A percentile compares a stretch with the other conserved stretches of the same genome.
Evolutionary conservation across 1,140 invertebrate species (phyloP).

Genomic region (Zophobas morio): DNA sequence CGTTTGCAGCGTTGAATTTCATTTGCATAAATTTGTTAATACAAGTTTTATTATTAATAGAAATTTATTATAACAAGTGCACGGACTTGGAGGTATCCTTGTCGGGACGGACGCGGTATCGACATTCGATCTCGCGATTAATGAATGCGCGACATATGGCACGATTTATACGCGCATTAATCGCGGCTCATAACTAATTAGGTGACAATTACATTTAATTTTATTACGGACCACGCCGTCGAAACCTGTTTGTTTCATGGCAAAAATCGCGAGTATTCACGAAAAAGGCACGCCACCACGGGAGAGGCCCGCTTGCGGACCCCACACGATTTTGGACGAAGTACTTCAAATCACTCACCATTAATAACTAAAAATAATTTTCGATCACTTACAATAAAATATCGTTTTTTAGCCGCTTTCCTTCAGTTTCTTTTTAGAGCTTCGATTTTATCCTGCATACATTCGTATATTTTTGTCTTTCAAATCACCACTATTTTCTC

Average conservation of each 20-base stretch:
- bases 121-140: constrained; percentile 4
- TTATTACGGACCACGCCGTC: not conserved
- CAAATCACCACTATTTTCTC: too few relatives aligned
- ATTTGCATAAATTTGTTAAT: constrained; percentile 48
- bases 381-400: too few relatives aligned
- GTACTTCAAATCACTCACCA: too few relatives aligned
- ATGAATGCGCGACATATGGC: constrained; percentile 25
- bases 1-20: constrained; percentile 28
- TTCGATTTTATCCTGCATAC: too few relatives aligned
- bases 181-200: constrained; percentile 33
- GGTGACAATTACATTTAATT: constrained; percentile 34
- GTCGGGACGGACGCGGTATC: constrained; percentile 1
- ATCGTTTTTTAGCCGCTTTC: too few relatives aligned
- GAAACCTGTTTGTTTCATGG: constrained; percentile 5
- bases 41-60: constrained; percentile 35
- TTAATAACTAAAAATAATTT: too few relatives aligned
- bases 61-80: constrained; percentile 33
- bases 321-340: not conserved
- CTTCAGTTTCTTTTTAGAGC: too few relatives aligned
- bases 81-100: constrained; percentile 16
- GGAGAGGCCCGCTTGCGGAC: not conserved
- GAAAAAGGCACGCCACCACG: constrained; percentile 1
- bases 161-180: constrained; percentile 24
- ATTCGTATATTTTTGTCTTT: too few relatives aligned
- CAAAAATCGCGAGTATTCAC: constrained; percentile 19